Evolutionary conservation across 2,113 vertebrate species (phyloP).

Genomic region (Procavia capensis): DNA sequence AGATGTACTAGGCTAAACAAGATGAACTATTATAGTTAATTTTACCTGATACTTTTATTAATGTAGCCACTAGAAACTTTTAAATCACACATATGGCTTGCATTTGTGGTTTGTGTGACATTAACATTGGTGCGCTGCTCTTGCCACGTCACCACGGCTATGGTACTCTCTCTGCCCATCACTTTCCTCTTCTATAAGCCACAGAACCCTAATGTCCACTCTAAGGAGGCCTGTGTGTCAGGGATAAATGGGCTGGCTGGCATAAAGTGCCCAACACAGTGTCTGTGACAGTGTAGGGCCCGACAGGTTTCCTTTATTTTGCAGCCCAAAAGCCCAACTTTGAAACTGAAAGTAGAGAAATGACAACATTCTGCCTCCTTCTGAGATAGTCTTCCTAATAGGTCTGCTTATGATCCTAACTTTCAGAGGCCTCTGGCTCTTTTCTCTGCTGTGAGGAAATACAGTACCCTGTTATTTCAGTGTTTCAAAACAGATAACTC

Average conservation of each 20-base stretch:
- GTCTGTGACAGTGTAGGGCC: neutral
- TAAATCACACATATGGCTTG: neutral
- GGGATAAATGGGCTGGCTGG: neutral
- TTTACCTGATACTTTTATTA: neutral
- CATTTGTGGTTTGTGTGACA: neutral
- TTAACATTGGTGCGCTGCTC: neutral
- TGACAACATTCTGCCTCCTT: neutral
- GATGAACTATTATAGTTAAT: conserved; percentile 3
- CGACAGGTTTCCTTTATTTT: neutral
- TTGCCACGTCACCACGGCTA: neutral
- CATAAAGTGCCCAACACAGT: neutral
- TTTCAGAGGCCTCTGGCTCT: conserved; percentile 16
- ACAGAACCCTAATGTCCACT: neutral
- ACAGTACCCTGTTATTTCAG: conserved; percentile 61
- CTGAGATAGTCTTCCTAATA: neutral
- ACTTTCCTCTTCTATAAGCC: neutral
- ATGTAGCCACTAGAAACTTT: neutral
- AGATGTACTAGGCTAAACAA: neutral
- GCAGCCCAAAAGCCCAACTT: neutral
- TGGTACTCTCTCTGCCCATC: neutral
- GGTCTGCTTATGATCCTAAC: neutral
- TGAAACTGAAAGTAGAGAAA: neutral
- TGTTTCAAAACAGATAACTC: conserved; percentile 82
- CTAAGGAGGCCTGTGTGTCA: neutral
- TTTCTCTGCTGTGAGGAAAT: conserved; percentile 74